These are phyloP conservation scores for Heteronetta atricapilla DNA, from an alignment of 2,113 vertebrate genomes.

Conservation along the genomic window DNA sequence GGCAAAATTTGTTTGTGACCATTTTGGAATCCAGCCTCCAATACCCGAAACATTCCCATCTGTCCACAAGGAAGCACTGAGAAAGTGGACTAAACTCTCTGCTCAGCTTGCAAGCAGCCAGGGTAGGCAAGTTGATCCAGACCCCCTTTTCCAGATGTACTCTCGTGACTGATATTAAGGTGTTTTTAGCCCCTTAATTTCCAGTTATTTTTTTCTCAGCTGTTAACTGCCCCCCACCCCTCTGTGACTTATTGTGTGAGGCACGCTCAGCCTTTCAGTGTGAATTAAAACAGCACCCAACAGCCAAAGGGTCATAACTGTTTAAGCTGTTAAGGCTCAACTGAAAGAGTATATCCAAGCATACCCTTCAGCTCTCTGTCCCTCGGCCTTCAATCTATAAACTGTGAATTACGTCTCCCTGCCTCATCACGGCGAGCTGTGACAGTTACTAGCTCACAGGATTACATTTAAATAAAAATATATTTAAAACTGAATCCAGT, in stretches of 20 bases:
- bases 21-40: not conserved
- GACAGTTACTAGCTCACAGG: slow-evolving; percentile 20
- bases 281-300: not conserved
- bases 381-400: slow-evolving; percentile 10
- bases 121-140: not conserved
- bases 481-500: not conserved
- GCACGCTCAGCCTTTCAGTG: not conserved
- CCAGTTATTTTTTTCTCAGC: slow-evolving; percentile 21
- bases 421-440: not conserved
- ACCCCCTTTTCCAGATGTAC: not conserved
- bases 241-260: not conserved
- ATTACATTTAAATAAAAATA: slow-evolving; percentile 30
- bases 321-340: slow-evolving; percentile 25
- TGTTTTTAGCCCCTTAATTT: not conserved
- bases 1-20: not conserved
- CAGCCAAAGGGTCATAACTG: slow-evolving; percentile 1
- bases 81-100: not conserved
- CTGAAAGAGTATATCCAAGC: not conserved
- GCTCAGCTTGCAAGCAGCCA: not conserved
- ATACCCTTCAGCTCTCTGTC: not conserved
- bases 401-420: not conserved
- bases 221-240: slow-evolving; percentile 6
- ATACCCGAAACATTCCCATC: not conserved
- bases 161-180: not conserved
- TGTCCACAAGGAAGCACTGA: not conserved